phyloP scores from a whole-genome alignment of 2,113 vertebrate genomes.

The Mesembrinibis cayennensis region DNA sequence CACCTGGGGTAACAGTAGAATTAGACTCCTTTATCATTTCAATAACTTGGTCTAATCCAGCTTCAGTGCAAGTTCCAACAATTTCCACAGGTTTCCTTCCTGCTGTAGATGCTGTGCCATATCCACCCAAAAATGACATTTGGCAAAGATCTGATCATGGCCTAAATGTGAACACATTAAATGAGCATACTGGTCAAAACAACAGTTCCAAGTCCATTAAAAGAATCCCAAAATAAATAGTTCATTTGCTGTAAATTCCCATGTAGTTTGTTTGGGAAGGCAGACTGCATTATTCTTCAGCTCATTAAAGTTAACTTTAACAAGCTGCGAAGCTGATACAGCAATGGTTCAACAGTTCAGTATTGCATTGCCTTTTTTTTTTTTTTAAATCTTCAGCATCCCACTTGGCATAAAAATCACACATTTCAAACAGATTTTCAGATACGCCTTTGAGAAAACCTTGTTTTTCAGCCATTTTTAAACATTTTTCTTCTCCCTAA shows the following conservation, averaged over 20 bases:
- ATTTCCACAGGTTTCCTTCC: background rate
- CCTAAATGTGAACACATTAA: background rate
- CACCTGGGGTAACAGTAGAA: background rate
- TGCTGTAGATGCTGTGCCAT: background rate
- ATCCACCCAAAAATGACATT: background rate
- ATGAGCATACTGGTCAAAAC: background rate
- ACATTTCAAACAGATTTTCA: slow-evolving; percentile 31
- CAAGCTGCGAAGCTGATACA: slow-evolving; percentile 48
- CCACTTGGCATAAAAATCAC: slow-evolving; percentile 18
- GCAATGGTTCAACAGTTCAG: slow-evolving; percentile 44
- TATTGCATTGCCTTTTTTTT: background rate
- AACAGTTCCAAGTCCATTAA: background rate
- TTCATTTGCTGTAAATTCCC: slow-evolving; percentile 13
- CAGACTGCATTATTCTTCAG: slow-evolving; percentile 37
- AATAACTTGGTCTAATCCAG: background rate
- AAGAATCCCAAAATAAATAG: slow-evolving; percentile 38
- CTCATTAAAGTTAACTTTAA: slow-evolving; percentile 54
- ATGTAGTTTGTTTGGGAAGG: slow-evolving; percentile 39
- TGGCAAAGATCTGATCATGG: background rate
- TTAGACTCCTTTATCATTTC: background rate
- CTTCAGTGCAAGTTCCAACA: background rate
- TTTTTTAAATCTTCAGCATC: background rate
- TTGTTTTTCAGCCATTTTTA: background rate
- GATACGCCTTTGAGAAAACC: background rate
- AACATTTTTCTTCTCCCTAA: background rate